These are phyloP conservation scores for Sisor rabdophorus DNA, from an alignment of 2,113 vertebrate species.

Conservation along the genomic window DNA sequence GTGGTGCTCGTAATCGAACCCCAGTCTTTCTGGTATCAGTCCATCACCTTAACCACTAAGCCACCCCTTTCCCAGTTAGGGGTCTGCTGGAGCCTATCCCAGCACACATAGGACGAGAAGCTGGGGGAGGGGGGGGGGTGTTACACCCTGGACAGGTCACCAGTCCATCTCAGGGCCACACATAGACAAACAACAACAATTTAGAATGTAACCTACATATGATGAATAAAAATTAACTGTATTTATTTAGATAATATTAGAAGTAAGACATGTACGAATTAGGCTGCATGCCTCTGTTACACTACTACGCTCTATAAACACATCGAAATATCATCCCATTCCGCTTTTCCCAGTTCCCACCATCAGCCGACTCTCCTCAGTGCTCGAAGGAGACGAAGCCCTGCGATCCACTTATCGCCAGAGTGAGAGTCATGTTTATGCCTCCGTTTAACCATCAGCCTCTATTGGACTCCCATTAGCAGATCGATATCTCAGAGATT, in stretches of 20 bases:
- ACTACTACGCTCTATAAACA: neutral
- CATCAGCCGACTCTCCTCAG: neutral
- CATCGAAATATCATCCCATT: neutral
- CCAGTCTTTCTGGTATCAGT: too few species aligned
- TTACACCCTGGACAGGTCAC: too few species aligned
- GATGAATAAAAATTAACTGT: neutral
- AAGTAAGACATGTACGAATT: neutral
- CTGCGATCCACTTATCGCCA: constrained; percentile 37
- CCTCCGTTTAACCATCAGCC: constrained; percentile 57
- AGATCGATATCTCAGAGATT: constrained; percentile 59
- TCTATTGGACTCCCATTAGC: constrained; percentile 58
- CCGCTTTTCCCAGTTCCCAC: neutral
- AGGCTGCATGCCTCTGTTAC: neutral
- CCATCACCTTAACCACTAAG: too few species aligned
- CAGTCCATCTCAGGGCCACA: too few species aligned
- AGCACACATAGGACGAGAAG: too few species aligned
- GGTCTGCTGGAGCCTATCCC: too few species aligned
- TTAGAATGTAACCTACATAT: too few species aligned
- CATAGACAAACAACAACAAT: too few species aligned
- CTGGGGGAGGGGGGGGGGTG: too few species aligned
- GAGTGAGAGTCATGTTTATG: constrained; percentile 40
- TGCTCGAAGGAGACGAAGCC: constrained; percentile 11
- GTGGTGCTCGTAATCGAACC: too few species aligned
- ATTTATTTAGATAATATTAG: neutral
- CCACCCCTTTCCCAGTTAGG: too few species aligned